Base-by-base conservation (phyloP, 2,888 invertebrate species). In the Microctonus aethiopoides region DNA sequence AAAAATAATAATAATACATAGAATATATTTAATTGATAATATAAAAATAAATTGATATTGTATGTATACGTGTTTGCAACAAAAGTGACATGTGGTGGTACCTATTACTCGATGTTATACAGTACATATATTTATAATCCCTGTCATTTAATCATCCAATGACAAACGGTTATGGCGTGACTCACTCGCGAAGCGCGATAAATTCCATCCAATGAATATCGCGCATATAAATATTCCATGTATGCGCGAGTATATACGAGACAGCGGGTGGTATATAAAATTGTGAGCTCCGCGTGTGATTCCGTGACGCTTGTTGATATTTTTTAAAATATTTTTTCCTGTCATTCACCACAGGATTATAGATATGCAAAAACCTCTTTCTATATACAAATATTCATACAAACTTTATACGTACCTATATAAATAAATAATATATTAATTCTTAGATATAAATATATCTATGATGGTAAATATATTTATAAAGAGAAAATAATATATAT, bases 231-330 rank as follows among this genome's bases (percentile, higher is more conserved):
- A 70, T 46, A 46, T 70, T 70, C 62, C 29, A 51, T 56, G 36
- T 56, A 70, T 61, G 66, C 62, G 46, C 66, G 36, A n/a, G 41
- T 41, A 39, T 34, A 32, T 32, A 61, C 71, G 57, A 56, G 72
- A 72, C 76, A 75, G 75, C 76, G 72, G 76, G 76, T 73, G 76
- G 76, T 71, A 73, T 71, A 66, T 62, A 66, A 54, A 60, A 64
- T 57, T 34, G 56, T 54, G 64, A 52, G 24, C 34, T 52, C 69
- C 54, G 34, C 56, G 63, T 59, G 41, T 67, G 62, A 59, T 68
- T 59, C 36, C 34, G 57, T 39, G 54, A 57, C 61, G 57, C 46
- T 61, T 46, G 46, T 46, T 46, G 16, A 46, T 46, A 51, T 57
- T 61, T 61, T 20, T 65, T 5, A 29, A 29, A 29, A 29, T 5